phyloP scores from a whole-genome alignment of 2,888 invertebrate genomes.

The Trichogramma evanescens region DNA sequence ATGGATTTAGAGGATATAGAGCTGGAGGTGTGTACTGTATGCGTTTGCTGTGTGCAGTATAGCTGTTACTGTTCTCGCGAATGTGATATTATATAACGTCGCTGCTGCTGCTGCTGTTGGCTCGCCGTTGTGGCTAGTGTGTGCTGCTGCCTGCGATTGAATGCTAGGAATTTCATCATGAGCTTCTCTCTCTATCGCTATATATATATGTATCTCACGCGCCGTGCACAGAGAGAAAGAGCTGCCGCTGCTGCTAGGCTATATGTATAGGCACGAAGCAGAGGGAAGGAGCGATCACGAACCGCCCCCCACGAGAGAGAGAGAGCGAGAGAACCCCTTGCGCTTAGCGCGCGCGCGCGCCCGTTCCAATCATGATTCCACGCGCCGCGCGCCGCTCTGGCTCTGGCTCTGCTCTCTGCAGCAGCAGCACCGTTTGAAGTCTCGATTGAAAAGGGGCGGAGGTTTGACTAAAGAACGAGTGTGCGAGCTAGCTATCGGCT shows the following conservation, averaged over 20 bases:
- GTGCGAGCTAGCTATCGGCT: conserved; percentile 37
- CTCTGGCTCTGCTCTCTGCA: too few relatives aligned
- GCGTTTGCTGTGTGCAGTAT: too few relatives aligned
- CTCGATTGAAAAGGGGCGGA: conserved; percentile 48
- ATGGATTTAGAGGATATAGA: too few relatives aligned
- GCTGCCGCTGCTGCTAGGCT: too few relatives aligned
- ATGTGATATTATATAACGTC: too few relatives aligned
- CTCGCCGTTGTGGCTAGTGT: conserved; percentile 1
- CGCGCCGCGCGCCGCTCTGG: not conserved
- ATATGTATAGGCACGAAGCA: not conserved
- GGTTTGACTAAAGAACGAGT: conserved; percentile 48
- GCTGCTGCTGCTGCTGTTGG: conserved; percentile 33
- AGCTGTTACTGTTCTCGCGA: too few relatives aligned
- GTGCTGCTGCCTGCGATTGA: conserved; percentile 39
- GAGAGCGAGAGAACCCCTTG: conserved; percentile 37
- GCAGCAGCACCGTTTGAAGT: conserved; percentile 46
- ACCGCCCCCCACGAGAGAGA: conserved; percentile 33
- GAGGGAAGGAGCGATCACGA: conserved; percentile 28
- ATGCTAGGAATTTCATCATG: conserved; percentile 49
- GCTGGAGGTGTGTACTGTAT: too few relatives aligned
- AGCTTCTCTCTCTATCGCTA: conserved; percentile 24
- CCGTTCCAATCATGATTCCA: conserved; percentile 49
- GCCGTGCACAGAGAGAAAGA: too few relatives aligned
- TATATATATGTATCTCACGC: too few relatives aligned
- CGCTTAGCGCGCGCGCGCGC: conserved; percentile 35